These are phyloP conservation scores for Catonia carolina DNA, from an alignment of 2,888 invertebrate species.

Conservation along the genomic window DNA sequence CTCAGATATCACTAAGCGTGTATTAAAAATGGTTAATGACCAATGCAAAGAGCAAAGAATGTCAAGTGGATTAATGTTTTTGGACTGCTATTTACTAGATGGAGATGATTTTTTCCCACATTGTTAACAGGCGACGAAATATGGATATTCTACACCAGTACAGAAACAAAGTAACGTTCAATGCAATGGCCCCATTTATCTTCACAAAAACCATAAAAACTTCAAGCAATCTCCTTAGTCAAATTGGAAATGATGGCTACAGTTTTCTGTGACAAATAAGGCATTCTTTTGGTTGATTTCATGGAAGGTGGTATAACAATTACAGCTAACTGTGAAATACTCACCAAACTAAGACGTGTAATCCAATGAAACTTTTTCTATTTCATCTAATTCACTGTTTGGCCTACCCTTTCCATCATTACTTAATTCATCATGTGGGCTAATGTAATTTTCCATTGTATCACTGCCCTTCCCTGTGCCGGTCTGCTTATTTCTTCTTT, in stretches of 20 bases:
- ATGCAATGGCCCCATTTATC: slow-evolving; percentile 5
- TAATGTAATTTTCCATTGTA: too few relatives aligned
- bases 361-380: background rate
- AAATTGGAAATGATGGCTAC: background rate
- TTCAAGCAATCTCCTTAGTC: background rate
- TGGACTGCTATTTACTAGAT: slow-evolving; percentile 1
- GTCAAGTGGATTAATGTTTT: slow-evolving; percentile 1
- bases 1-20: slow-evolving; percentile 14
- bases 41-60: slow-evolving; percentile 21
- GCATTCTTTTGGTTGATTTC: slow-evolving; percentile 2
- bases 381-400: too few relatives aligned
- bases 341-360: background rate
- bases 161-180: slow-evolving; percentile 10
- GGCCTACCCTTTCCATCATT: too few relatives aligned
- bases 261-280: background rate
- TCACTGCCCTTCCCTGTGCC: too few relatives aligned
- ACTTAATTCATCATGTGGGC: too few relatives aligned
- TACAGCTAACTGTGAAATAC: slow-evolving; percentile 2
- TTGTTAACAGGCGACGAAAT: slow-evolving; percentile 5
- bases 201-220: too few relatives aligned
- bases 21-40: slow-evolving; percentile 12
- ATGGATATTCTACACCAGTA: slow-evolving; percentile 7
- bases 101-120: slow-evolving; percentile 11
- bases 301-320: background rate
- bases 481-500: too few relatives aligned